Base-by-base conservation (phyloP, 2,888 invertebrate genomes). In the Danaus chrysippus region DNA sequence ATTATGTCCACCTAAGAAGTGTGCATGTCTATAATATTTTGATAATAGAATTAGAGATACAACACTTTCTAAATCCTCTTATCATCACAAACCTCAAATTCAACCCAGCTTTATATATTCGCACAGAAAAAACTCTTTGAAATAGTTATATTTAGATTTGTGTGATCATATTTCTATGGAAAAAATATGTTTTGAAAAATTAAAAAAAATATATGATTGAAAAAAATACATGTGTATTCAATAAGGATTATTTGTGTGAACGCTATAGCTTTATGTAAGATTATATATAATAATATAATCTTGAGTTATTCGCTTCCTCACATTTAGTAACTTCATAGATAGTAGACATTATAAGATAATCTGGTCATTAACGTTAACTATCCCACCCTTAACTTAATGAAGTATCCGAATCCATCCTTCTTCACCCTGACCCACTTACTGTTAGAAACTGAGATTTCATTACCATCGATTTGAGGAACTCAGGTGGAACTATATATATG, bases 391-490 rank as follows among this genome's bases (percentile, higher is more conserved):
- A 53, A 54, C 53, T 54, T 62, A 64, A 63, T 64, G 54, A 63
- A 55, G 60, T 61, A 58, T 61, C 65, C 67, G 62, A 67, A 66
- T 63, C 44, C 56, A 61, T 56, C 65, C 60, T 69, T 56, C 66
- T 69, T 68, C 57, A 58, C 58, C 54, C 61, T 68, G 67, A 69
- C 65, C 69, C 60, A 67, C 61, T 67, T 65, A 58, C 64, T 61
- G 61, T 60, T 63, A 63, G 59, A 62, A 59, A 64, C 64, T 62
- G 61, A 60, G 59, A 69, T 69, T 66, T 62, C 43, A 67, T 67
- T 69, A 62, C 41, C 61, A 69, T 65, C 65, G 65, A 69, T 64
- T 54, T 61, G 56, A 46, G 56, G 58, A 17, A 49, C 53, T 34
- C 13, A 54, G 54, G 42, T 41, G 53, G 56, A 13, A 9, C 56